phyloP scores from a whole-genome alignment of 2,888 invertebrate genomes.

The Oscheius myriophilus region DNA sequence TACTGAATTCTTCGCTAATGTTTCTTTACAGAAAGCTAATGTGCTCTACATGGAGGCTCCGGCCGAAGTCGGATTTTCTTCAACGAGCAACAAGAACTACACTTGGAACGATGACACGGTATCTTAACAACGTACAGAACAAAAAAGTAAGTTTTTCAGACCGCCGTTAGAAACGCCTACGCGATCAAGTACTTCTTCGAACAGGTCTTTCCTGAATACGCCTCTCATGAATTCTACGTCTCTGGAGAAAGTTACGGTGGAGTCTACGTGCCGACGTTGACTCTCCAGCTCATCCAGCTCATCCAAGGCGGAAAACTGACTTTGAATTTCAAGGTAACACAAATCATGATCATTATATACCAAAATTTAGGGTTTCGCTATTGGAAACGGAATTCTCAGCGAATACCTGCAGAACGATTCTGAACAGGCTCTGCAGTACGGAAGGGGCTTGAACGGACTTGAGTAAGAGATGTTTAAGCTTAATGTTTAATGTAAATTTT shows the following conservation, averaged over 20 bases:
- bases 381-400: slow-evolving; percentile 61
- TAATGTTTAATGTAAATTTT: slow-evolving; percentile 6
- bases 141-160: slow-evolving; percentile 57
- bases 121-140: not conserved
- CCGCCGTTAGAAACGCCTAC: slow-evolving; percentile 71
- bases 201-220: slow-evolving; percentile 72
- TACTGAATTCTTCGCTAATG: too few species aligned
- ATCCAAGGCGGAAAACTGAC: slow-evolving; percentile 40
- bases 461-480: slow-evolving; percentile 36
- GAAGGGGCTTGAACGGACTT: slow-evolving; percentile 54
- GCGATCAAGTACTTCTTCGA: slow-evolving; percentile 73
- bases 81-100: slow-evolving; percentile 65
- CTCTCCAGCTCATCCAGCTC: slow-evolving; percentile 36
- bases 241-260: slow-evolving; percentile 61
- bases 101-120: slow-evolving; percentile 50
- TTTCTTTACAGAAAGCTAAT: slow-evolving; percentile 70
- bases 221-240: slow-evolving; percentile 71
- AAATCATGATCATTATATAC: not conserved
- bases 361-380: slow-evolving; percentile 50
- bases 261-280: slow-evolving; percentile 49
- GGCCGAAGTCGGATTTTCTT: slow-evolving; percentile 75
- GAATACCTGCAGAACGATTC: slow-evolving; percentile 56
- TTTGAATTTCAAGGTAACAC: slow-evolving; percentile 46
- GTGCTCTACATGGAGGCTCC: slow-evolving; percentile 74
- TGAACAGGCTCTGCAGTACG: slow-evolving; percentile 54